These are phyloP conservation scores for Babylonia areolata DNA, from an alignment of 1,140 invertebrate genomes.

Conservation along the genomic window DNA sequence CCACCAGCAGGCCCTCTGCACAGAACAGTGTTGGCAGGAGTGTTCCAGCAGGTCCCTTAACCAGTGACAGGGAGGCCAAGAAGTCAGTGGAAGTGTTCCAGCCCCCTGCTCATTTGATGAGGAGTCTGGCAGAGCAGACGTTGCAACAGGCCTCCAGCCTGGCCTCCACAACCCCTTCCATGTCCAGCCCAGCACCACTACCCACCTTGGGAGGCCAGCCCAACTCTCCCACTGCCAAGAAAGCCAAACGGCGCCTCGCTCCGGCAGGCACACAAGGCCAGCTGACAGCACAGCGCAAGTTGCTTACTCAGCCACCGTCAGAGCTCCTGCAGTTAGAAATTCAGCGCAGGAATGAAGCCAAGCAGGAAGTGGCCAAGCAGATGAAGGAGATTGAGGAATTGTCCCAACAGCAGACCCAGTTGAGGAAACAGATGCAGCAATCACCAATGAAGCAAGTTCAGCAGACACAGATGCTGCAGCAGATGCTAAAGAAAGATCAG, in stretches of 20 bases:
- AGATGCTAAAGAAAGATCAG: slow-evolving; percentile 1
- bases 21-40: background rate
- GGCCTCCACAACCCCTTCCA: background rate
- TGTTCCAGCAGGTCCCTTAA: background rate
- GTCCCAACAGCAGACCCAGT: slow-evolving; percentile 57
- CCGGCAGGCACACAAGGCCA: background rate
- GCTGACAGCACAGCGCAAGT: slow-evolving; percentile 39
- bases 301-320: background rate
- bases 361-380: slow-evolving; percentile 41
- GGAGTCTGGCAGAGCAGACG: slow-evolving; percentile 16
- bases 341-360: slow-evolving; percentile 1
- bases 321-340: background rate
- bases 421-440: slow-evolving; percentile 10
- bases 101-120: slow-evolving; percentile 21
- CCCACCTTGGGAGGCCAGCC: slow-evolving; percentile 24
- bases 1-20: background rate
- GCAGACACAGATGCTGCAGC: background rate
- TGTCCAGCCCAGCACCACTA: background rate
- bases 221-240: slow-evolving; percentile 34
- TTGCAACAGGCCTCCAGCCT: background rate
- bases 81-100: slow-evolving; percentile 19
- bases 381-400: slow-evolving; percentile 45
- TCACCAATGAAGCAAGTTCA: background rate
- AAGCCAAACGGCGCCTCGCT: slow-evolving; percentile 25
- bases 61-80: background rate